Evolutionary conservation across 2,797 vertebrate genomes (phyloP), one percentile per base, ranked within the genome.

Genomic region (Ambastaia sidthimunki): DNA sequence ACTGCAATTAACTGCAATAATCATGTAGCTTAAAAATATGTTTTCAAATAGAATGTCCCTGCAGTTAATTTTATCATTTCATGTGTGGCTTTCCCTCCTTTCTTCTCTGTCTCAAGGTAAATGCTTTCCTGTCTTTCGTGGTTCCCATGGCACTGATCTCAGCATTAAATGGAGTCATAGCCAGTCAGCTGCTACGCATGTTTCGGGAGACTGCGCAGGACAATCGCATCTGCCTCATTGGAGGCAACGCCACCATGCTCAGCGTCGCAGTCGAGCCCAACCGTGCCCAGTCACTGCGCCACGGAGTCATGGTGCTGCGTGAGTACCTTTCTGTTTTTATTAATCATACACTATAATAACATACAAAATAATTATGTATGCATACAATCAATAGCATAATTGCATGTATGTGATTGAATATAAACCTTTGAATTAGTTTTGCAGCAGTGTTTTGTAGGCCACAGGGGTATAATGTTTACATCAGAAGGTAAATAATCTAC

Each of bases 131-230:
- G 88, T 98, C 98, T 80, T 99, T 99, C 2, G 88, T 98, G 78
- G 90, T 97, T 72, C 98, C 97, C 69, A 98, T 99, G 98, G 92
- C 92, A 0, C 90, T 94, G 89, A 98, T 99, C 76, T 98, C 97
- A 0, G 88, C 92, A 71, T 91, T 99, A 85, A 99, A 99, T 78
- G 95, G 96, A 21, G 62, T 98, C 89, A 99, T 99, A 0, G 98
- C 97, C 91, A 97, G 96, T 90, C 97, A 99, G 88, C 94, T 99
- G 80, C 92, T 97, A n/a, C 82, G 93, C 59, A 98, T 97, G 97
- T 97, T 96, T 85, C 94, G 83, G 13, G 96, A 99, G 85, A 95
- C 96, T 0, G 94, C 95, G 1, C 96, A 96, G 87, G 97, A 97
- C 18, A 96, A 95, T 90, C 95, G 93, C 0, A 90, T 95, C 59